Base-by-base conservation (phyloP, 2,888 invertebrate species). In the Drosophila testacea region DNA sequence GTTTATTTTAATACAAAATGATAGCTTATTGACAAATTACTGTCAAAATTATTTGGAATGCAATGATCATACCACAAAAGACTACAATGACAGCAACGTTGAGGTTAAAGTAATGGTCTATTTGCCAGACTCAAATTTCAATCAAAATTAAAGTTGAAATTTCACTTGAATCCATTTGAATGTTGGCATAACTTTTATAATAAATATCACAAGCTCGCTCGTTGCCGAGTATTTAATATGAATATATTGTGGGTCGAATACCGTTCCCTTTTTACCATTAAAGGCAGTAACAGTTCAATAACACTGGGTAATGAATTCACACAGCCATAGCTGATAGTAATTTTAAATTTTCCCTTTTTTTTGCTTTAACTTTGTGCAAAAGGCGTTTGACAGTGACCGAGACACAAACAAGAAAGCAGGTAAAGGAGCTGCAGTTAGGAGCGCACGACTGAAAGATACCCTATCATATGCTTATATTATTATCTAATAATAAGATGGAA, bases 121-220 rank as follows among this genome's bases (percentile, higher is more conserved):
- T 41, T 30, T 41, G 41, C 3, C 1, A 4, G 11, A 6, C 28
- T 41, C 16, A 30, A 46, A 34, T 50, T 60, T 7, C 34, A 27
- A 9, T 30, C 44, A 34, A 64, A 76, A 66, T 52, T 57, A 50
- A 66, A 71, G 59, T 51, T 62, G 38, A 57, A 65, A 56, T 52
- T 57, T 50, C 36, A 32, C 28, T 47, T 32, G 44, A 27, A 67
- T 56, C 34, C 55, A 66, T 70, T 74, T 67, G 44, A 67, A 74
- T 60, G 69, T 46, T 36, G 39, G 62, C 63, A 78, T 56, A 83
- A 83, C 84, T 83, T 83, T 83, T 76, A 82, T 79, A 78, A 83
- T 82, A 82, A 83, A 80, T 82, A 78, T 69, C 51, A 67, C 65
- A 63, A 51, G 57, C 66, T 36, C 50, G 56, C 65, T 39, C 51